These are phyloP conservation scores for Chlorospingus semifuscus DNA, from an alignment of 2,797 vertebrate species.

Conservation along the genomic window DNA sequence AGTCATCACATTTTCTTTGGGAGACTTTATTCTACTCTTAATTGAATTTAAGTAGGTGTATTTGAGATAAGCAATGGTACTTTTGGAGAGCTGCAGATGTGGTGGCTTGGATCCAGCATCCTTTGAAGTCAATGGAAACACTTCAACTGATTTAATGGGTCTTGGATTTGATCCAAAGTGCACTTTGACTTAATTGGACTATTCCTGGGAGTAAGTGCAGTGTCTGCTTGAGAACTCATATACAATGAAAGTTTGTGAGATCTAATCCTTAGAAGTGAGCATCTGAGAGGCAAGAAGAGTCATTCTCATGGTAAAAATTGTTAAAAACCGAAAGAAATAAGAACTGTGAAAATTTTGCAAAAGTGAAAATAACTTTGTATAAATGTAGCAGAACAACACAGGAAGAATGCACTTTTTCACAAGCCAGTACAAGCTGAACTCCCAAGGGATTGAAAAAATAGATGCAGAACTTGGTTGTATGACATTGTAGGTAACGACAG, in stretches of 20 bases:
- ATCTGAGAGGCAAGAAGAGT: background rate
- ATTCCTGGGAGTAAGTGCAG: background rate
- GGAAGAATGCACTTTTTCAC: background rate
- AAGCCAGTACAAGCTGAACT: background rate
- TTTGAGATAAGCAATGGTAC: background rate
- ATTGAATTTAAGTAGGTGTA: background rate
- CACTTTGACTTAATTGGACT: slow-evolving; percentile 13
- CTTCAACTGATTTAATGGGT: background rate
- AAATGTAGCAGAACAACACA: background rate
- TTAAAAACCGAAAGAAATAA: background rate
- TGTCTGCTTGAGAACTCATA: background rate
- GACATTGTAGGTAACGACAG: rapidly evolving
- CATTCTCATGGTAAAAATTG: background rate
- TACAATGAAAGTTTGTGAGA: background rate
- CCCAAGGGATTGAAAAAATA: background rate
- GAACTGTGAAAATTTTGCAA: background rate
- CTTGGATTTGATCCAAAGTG: background rate
- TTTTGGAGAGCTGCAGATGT: background rate
- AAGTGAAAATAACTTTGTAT: background rate
- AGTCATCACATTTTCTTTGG: background rate
- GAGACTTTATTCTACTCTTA: background rate
- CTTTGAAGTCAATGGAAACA: background rate
- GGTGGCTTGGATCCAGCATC: background rate
- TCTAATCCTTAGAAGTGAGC: background rate
- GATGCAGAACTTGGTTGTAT: rapidly evolving